phyloP scores from a whole-genome alignment of 2,113 vertebrate genomes.

The Fukomys damarensis region DNA sequence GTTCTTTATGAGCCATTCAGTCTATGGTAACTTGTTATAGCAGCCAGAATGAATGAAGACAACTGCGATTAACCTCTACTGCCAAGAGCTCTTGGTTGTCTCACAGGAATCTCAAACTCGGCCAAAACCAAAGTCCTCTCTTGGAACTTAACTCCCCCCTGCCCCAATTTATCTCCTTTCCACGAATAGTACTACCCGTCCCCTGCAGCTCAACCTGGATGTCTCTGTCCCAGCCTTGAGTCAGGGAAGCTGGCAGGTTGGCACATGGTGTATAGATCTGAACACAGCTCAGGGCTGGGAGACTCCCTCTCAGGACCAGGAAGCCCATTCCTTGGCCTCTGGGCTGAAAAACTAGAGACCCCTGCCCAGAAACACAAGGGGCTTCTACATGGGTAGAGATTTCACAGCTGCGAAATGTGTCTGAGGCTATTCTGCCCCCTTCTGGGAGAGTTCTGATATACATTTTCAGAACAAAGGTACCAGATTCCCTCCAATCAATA shows the following conservation, averaged over 20 bases:
- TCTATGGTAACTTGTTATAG: not conserved
- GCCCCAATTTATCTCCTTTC: not conserved
- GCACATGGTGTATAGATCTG: not conserved
- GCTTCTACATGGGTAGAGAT: not conserved
- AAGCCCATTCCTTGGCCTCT: not conserved
- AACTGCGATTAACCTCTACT: not conserved
- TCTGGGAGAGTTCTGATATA: not conserved
- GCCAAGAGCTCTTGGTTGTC: not conserved
- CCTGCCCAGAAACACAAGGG: not conserved
- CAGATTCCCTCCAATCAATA: not conserved
- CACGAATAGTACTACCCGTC: not conserved
- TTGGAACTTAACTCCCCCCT: not conserved
- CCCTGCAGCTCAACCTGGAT: not conserved
- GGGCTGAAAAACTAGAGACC: not conserved
- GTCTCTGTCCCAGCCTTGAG: not conserved
- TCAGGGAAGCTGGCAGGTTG: not conserved
- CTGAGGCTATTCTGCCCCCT: not conserved
- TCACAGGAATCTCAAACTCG: not conserved
- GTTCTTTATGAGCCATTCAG: not conserved
- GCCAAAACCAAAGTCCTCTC: not conserved
- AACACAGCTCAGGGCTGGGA: not conserved
- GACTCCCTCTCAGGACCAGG: not conserved
- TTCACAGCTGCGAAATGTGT: not conserved
- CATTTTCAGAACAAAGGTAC: conserved; percentile 11
- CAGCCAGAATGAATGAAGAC: not conserved